These are phyloP conservation scores for Phymorhynchus buccinoides DNA, from an alignment of 1,140 invertebrate species.

Conservation along the genomic window DNA sequence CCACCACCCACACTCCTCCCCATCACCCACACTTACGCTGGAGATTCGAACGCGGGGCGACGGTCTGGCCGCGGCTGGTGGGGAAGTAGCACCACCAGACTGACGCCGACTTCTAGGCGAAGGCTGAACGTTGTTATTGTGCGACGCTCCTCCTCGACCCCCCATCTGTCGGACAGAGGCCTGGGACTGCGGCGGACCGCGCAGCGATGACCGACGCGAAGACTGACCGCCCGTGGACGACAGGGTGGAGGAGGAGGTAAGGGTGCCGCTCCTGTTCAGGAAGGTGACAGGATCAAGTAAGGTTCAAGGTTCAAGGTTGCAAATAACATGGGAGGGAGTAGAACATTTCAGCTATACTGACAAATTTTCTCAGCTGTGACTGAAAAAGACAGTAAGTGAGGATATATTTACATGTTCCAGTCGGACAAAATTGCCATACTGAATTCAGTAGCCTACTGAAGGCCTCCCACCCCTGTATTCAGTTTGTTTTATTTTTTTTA, in stretches of 20 bases:
- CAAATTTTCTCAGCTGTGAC: too few relatives aligned
- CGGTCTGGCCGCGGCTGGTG: not conserved
- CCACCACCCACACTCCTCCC: not conserved
- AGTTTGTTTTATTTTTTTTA: too few relatives aligned
- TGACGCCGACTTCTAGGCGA: not conserved
- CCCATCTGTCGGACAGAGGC: not conserved
- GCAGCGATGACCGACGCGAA: too few relatives aligned
- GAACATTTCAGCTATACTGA: too few relatives aligned
- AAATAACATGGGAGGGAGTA: too few relatives aligned
- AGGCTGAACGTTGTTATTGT: not conserved
- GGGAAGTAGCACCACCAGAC: not conserved
- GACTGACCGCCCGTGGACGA: not conserved
- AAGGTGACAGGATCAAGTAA: too few relatives aligned
- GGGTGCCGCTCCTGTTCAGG: not conserved
- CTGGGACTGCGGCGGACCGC: not conserved
- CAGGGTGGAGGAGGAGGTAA: not conserved
- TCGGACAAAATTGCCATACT: too few relatives aligned
- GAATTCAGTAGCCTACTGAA: too few relatives aligned
- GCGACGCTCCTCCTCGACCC: not conserved
- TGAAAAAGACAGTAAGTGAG: too few relatives aligned
- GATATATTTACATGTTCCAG: too few relatives aligned
- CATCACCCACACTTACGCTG: constrained; percentile 5
- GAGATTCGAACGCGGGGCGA: constrained; percentile 8
- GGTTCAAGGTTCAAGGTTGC: too few relatives aligned
- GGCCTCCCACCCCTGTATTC: too few relatives aligned